These are phyloP conservation scores for Drosophila seguyi DNA, from an alignment of 1,140 invertebrate genomes.

Conservation along the genomic window DNA sequence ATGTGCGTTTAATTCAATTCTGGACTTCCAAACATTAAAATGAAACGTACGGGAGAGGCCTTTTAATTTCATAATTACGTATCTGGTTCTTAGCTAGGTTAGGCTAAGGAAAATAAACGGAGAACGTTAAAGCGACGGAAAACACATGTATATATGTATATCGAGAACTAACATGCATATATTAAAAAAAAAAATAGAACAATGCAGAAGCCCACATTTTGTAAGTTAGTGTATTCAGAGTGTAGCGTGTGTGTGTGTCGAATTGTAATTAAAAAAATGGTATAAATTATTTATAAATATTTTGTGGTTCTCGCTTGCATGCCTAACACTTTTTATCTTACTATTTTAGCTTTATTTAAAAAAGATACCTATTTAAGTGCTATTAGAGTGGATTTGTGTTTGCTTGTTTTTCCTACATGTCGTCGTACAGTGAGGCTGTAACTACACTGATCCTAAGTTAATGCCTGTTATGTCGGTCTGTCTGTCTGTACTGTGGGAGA, in stretches of 20 bases:
- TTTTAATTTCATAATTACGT: slow-evolving; percentile 77
- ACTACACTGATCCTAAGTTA: slow-evolving; percentile 68
- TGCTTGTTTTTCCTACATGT: slow-evolving; percentile 53
- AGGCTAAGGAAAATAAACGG: slow-evolving; percentile 24
- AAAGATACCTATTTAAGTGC: slow-evolving; percentile 80
- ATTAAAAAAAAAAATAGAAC: slow-evolving; percentile 43
- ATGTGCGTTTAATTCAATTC: slow-evolving; percentile 51
- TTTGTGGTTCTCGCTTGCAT: slow-evolving; percentile 53
- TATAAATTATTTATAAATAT: slow-evolving; percentile 79
- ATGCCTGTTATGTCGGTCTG: slow-evolving; percentile 32
- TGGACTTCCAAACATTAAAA: slow-evolving; percentile 60
- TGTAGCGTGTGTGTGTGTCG: slow-evolving; percentile 39
- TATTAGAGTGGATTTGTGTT: slow-evolving; percentile 76
- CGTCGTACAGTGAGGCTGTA: slow-evolving; percentile 72
- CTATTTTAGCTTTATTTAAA: slow-evolving; percentile 64
- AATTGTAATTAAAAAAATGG: slow-evolving; percentile 67
- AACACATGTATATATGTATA: slow-evolving; percentile 20
- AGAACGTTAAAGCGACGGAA: slow-evolving; percentile 43
- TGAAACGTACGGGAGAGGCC: slow-evolving; percentile 61
- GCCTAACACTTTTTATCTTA: slow-evolving; percentile 79
- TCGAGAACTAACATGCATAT: slow-evolving; percentile 42
- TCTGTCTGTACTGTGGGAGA: slow-evolving; percentile 2
- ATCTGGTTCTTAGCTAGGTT: slow-evolving; percentile 70
- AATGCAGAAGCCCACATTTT: slow-evolving; percentile 32
- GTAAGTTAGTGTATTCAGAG: slow-evolving; percentile 21